Conservation (phyloP, 2,888 invertebrate genomes). For the Emmelina monodactyla region DNA sequence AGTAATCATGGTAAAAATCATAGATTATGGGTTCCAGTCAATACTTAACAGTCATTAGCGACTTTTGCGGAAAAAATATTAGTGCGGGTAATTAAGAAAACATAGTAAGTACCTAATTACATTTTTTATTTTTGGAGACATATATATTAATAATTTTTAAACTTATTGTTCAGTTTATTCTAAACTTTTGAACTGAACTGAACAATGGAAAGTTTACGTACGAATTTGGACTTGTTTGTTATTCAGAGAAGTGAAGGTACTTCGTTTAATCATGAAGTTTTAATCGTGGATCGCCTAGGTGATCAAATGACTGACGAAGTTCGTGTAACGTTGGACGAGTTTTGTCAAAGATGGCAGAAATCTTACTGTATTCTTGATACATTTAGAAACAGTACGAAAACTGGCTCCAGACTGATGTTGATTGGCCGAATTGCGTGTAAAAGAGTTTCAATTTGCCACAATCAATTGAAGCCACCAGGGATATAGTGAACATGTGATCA, state of each 20-base stretch:
- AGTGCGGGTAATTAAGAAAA: too few species aligned
- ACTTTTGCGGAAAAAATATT: too few species aligned
- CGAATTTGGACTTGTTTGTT: conserved; percentile 4
- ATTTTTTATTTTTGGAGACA: too few species aligned
- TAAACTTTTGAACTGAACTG: too few species aligned
- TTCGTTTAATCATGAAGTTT: background rate
- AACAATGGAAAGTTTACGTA: conserved; percentile 1
- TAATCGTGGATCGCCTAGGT: background rate
- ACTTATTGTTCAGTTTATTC: too few species aligned
- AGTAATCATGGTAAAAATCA: too few species aligned
- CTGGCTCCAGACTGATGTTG: conserved; percentile 1
- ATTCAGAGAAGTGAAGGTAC: background rate
- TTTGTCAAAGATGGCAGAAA: conserved; percentile 4
- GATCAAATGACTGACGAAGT: conserved; percentile 1
- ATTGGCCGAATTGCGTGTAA: conserved; percentile 5
- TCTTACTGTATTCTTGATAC: conserved; percentile 1
- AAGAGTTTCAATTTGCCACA: conserved; percentile 1
- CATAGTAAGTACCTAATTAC: too few species aligned
- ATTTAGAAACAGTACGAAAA: conserved; percentile 3
- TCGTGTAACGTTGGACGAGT: conserved; percentile 3
- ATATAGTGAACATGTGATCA: background rate
- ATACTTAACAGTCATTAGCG: too few species aligned
- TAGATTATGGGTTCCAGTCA: too few species aligned
- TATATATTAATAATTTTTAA: too few species aligned
- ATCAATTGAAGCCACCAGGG: conserved; percentile 1